Evolutionary conservation across 2,888 invertebrate genomes (phyloP), one percentile per base, ranked within the genome.

Genomic region (Drepanosiphum platanoidis): DNA sequence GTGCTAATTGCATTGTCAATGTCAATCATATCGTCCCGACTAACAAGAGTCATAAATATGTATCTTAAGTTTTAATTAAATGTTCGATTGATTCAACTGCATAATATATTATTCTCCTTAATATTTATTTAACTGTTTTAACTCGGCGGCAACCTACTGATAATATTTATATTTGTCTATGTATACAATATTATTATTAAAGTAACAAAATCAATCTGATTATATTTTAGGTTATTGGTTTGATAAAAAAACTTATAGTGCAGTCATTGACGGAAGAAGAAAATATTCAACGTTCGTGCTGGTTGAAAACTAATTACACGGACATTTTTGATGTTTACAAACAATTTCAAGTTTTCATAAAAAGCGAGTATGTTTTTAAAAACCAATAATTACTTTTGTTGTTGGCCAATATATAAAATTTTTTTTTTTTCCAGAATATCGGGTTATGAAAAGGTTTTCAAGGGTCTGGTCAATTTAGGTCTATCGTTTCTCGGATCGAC

Each of bases 381-480:
- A 27, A 66, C 34, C 13, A 13, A 42, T 66, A n/a, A 34, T 70
- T 42, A 39, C 0, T 39, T 58, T 70, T 27, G n/a, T n/a, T n/a
- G n/a, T n/a, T n/a, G n/a, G n/a, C n/a, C 2, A 52, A 70, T 52
- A n/a, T n/a, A n/a, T n/a, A n/a, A n/a, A 81, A 71, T 34, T 68
- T 36, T 66, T 52, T 81, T 70, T 34, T 42, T 34, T 84, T 89
- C 71, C 83, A 91, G 91, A 87, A 89, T 90, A 58, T 89, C 90
- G 86, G 91, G 92, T 87, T 90, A 92, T 78, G 91, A 91, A 86
- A 89, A 91, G 86, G 90, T 92, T 32, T 87, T 92, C 1, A 91
- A 91, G 61, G 92, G 92, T 0, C 88, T 92, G 8, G 90, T 92
- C 0, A 91, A 91, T 86, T 88, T 92, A 36, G 90, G 91, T 1